Conservation (phyloP, 2,888 invertebrate genomes). For the Monoplex corrugatus region DNA sequence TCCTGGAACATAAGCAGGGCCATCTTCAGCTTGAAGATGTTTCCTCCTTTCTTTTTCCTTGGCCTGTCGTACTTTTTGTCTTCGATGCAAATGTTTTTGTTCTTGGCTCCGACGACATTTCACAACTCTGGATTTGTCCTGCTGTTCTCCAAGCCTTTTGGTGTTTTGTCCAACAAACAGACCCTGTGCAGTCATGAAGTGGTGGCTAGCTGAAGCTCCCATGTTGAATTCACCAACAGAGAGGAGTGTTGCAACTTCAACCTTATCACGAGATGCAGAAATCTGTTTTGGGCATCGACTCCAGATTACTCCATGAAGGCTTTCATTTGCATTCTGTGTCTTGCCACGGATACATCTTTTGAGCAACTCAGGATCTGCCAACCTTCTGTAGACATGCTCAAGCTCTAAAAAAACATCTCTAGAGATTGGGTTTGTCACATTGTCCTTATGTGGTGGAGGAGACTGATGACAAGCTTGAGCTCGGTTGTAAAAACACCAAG, state of each 20-base stretch:
- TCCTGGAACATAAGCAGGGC: conserved; percentile 11
- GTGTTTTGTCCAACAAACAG: conserved; percentile 38
- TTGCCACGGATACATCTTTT: conserved; percentile 28
- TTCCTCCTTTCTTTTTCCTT: conserved; percentile 1
- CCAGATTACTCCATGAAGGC: conserved; percentile 37
- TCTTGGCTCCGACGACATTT: neutral
- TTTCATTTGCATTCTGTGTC: conserved; percentile 46
- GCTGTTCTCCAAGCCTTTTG: conserved; percentile 27
- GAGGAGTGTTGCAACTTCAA: conserved; percentile 28
- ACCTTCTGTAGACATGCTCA: neutral
- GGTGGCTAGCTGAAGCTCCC: conserved; percentile 32
- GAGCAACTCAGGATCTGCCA: conserved; percentile 36
- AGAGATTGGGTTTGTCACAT: conserved; percentile 30
- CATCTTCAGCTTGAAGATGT: neutral
- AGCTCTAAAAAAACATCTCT: conserved; percentile 19
- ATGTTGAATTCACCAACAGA: conserved; percentile 50
- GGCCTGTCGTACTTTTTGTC: neutral
- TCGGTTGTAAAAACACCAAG: conserved; percentile 48
- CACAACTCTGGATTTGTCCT: neutral
- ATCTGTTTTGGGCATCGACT: conserved; percentile 43
- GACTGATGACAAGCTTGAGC: conserved; percentile 14
- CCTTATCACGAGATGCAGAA: conserved; percentile 32
- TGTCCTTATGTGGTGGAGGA: conserved; percentile 6
- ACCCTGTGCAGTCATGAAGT: conserved; percentile 41
- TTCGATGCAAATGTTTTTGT: neutral